Evolutionary conservation across 2,797 vertebrate genomes (phyloP).

Genomic region (Morelia viridis): DNA sequence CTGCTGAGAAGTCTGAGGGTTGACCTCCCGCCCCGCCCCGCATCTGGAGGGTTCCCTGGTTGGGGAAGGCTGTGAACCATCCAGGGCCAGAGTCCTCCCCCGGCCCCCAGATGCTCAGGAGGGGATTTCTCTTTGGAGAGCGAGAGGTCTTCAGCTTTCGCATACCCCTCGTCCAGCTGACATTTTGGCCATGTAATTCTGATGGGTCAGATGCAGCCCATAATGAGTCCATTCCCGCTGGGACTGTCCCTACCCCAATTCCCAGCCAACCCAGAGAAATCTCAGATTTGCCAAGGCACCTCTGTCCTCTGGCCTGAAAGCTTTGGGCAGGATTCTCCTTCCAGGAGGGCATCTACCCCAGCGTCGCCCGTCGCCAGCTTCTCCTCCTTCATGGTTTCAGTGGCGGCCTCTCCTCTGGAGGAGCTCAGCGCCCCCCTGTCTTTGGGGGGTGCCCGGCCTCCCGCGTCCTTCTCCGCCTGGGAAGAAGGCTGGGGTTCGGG

Average conservation of each 20-base stretch:
- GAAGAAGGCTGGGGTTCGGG: background rate
- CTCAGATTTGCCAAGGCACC: conserved; percentile 31
- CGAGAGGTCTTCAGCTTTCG: no score
- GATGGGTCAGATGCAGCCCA: no score
- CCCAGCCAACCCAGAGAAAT: background rate
- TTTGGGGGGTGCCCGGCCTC: background rate
- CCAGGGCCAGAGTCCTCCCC: no score
- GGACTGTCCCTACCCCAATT: background rate
- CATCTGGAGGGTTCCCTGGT: no score
- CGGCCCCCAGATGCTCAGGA: no score
- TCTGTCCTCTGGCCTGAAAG: conserved; percentile 3
- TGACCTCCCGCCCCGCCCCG: no score
- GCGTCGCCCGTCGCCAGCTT: fast-evolving
- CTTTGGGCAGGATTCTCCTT: fast-evolving
- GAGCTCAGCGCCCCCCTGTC: fast-evolving
- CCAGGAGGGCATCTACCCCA: fast-evolving
- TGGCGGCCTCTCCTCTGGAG: fast-evolving
- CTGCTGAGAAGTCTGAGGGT: no score
- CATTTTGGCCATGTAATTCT: no score
- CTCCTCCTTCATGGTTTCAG: background rate
- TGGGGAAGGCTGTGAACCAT: no score
- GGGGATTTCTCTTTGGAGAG: no score
- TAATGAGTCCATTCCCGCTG: no score
- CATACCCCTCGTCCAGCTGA: no score
- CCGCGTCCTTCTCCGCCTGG: conserved; percentile 25